Base-by-base conservation (phyloP, 1,140 invertebrate species). In the Leptinotarsa undecemlineata region DNA sequence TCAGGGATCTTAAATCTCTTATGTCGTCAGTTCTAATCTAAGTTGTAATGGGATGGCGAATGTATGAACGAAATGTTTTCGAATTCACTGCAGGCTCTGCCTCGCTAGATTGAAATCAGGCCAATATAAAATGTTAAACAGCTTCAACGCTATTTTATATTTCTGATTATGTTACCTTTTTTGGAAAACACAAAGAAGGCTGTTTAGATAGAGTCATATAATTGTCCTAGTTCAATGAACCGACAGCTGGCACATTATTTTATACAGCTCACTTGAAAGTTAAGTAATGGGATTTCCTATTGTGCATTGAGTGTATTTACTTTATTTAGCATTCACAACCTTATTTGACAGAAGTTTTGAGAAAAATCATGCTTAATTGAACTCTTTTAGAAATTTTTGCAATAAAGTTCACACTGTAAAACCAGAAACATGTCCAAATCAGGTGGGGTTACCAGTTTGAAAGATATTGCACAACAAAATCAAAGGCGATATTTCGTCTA, bases 211-310 rank as follows among this genome's bases (percentile, higher is more conserved):
- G 51, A 57, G n/a, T 19, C 15, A 42, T 42, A 42, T 42, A 57
- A 57, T 15, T 5, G 51, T 19, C 4, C 17, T 57, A 19, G 51
- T 57, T n/a, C 51, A 57, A 57, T 57, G 51, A 57, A 57, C 51
- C n/a, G 51, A 57, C 51, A 57, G 51, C 51, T 57, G 51, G 51
- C n/a, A 57, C 51, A 57, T 57, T 57, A 57, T 57, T 42, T 42
- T 42, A 11, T 11, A 42, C 8, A 42, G 33, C 33, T 42, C 33
- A 2, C 8, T 42, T 42, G 33, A 42, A 42, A 11, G 33, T 42
- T 11, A 11, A 11, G 33, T 42, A 42, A 42, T 42, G 8, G 33
- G 1, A 42, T 42, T 42, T 42, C 33, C 33, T 42, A 8, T 42
- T 0, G 33, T 11, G 33, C 33, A 42, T 42, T 42, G 33, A 42